Percentiles rank a stretch among this genome's conserved stretches.
Evolutionary conservation across 2,113 vertebrate genomes (phyloP).

Genomic region (Corynorhinus townsendii): DNA sequence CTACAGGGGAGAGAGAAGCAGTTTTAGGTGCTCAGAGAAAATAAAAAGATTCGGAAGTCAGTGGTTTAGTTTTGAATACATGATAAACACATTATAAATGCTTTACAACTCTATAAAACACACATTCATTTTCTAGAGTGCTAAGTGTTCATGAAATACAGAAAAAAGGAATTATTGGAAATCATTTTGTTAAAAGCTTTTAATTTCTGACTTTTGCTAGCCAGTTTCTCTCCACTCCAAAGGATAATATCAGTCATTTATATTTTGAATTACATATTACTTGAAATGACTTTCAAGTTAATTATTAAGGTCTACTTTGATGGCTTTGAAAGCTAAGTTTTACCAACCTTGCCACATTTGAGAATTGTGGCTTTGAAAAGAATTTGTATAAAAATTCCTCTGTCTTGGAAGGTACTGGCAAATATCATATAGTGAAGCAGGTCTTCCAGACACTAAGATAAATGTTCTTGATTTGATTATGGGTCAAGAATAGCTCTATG

Average conservation of each 20-base stretch:
- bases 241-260: slow-evolving; percentile 22
- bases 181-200: slow-evolving; percentile 6
- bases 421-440: not conserved
- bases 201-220: slow-evolving; percentile 23
- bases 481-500: slow-evolving; percentile 19
- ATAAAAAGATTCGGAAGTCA: not conserved
- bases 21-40: not conserved
- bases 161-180: not conserved
- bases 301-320: not conserved
- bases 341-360: not conserved
- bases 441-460: not conserved
- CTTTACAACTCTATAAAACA: not conserved
- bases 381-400: not conserved
- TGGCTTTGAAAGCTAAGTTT: not conserved
- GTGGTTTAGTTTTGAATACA: not conserved
- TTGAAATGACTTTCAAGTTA: slow-evolving; percentile 49
- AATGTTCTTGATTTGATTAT: slow-evolving; percentile 31
- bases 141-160: not conserved
- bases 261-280: slow-evolving; percentile 28
- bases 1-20: not conserved
- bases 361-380: slow-evolving; percentile 13
- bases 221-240: not conserved
- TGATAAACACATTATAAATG: not conserved
- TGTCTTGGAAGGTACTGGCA: not conserved
- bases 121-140: not conserved